These are phyloP conservation scores for Pseudomyrmex dendroicus DNA, from an alignment of 1,140 invertebrate genomes.

Conservation along the genomic window DNA sequence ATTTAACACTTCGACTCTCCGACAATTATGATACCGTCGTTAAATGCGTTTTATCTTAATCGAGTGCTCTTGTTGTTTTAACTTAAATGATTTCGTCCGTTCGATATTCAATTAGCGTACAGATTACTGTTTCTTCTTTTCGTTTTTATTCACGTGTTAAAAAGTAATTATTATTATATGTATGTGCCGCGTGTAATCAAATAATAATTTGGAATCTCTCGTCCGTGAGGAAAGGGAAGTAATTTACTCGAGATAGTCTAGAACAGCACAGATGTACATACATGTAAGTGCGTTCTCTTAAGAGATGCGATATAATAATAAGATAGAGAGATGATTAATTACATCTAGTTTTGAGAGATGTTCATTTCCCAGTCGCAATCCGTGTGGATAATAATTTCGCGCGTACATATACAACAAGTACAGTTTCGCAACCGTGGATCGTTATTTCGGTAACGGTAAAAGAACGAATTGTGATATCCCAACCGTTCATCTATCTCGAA, in stretches of 20 bases:
- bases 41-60: constrained; percentile 17
- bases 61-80: not conserved
- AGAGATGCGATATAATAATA: constrained; percentile 13
- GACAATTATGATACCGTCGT: constrained; percentile 27
- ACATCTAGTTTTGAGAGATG: not conserved
- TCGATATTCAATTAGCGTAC: not conserved
- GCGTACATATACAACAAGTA: constrained; percentile 6
- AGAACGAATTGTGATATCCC: constrained; percentile 19
- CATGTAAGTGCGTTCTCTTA: not conserved
- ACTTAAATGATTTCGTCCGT: constrained; percentile 27
- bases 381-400: constrained; percentile 37
- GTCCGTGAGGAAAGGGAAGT: not conserved
- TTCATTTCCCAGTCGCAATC: constrained; percentile 7
- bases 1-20: constrained; percentile 21
- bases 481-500: constrained; percentile 65
- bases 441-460: constrained; percentile 20
- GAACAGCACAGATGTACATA: not conserved
- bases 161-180: not conserved
- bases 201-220: constrained; percentile 27
- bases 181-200: constrained; percentile 6
- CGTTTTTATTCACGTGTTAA: not conserved
- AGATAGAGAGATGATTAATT: constrained; percentile 36
- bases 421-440: not conserved
- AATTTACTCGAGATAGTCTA: constrained; percentile 18
- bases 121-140: too few species aligned